A percentile compares a stretch with the other conserved stretches of the same genome.
phyloP scores from a whole-genome alignment of 2,797 vertebrate species.

The Pogoniulus pusillus region DNA sequence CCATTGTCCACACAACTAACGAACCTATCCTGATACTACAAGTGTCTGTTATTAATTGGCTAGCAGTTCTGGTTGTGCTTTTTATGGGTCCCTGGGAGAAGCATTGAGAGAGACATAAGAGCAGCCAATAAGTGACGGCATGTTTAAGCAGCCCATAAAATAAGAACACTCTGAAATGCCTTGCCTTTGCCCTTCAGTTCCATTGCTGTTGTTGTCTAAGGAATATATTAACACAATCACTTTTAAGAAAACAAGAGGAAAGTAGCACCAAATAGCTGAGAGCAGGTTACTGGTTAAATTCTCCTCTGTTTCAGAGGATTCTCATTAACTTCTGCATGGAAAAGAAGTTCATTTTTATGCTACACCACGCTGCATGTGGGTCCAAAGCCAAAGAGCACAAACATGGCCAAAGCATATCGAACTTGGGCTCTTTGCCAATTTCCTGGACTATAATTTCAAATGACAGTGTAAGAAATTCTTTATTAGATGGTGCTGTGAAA shows the following conservation, averaged over 20 bases:
- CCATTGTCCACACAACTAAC: background rate
- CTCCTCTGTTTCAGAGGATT: background rate
- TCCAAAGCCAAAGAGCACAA: conserved; percentile 12
- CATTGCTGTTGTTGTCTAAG: background rate
- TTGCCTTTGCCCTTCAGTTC: conserved; percentile 36
- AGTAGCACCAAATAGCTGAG: background rate
- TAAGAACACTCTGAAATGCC: conserved; percentile 12
- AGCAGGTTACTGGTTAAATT: background rate
- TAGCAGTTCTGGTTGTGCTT: conserved; percentile 9
- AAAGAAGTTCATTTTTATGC: conserved; percentile 26
- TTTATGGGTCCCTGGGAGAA: conserved; percentile 25
- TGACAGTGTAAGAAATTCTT: conserved; percentile 28
- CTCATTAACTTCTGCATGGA: background rate
- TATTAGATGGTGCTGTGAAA: conserved; percentile 38
- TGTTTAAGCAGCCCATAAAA: conserved; percentile 46
- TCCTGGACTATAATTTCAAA: conserved; percentile 42
- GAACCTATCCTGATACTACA: conserved; percentile 21
- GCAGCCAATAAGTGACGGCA: conserved; percentile 19
- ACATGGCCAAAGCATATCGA: conserved; percentile 34
- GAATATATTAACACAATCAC: background rate
- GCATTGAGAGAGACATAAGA: background rate
- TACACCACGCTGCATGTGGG: background rate
- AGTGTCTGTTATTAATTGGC: conserved; percentile 49
- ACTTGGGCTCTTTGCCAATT: conserved; percentile 19
- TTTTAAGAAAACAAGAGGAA: background rate